phyloP scores from a whole-genome alignment of 1,140 invertebrate species.

The Ceratina australensis region DNA sequence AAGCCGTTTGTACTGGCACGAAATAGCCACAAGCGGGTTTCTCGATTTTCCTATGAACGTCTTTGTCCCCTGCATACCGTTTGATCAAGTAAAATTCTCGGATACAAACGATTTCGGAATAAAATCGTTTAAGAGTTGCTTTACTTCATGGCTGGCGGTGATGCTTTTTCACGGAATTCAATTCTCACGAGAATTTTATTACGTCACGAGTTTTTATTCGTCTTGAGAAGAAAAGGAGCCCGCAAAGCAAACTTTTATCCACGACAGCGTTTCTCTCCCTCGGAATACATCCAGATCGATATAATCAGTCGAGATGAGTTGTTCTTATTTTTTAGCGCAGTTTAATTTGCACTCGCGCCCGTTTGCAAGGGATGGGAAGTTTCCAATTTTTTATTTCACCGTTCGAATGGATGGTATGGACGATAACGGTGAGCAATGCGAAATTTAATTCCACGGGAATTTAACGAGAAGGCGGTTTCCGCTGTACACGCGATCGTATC shows the following conservation, averaged over 20 bases:
- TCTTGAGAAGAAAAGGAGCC: not conserved
- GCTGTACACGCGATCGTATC: not conserved
- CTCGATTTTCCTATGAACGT: too few relatives aligned
- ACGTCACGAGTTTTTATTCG: not conserved
- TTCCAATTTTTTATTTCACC: constrained; percentile 12
- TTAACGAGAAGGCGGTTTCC: not conserved
- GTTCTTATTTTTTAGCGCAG: constrained; percentile 13
- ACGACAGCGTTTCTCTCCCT: not conserved
- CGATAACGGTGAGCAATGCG: not conserved
- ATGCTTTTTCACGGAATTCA: constrained; percentile 17
- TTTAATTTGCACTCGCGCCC: constrained; percentile 31
- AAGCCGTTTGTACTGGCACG: too few relatives aligned
- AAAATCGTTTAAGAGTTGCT: too few relatives aligned
- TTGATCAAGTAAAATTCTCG: too few relatives aligned
- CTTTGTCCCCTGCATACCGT: too few relatives aligned
- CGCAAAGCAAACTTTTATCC: constrained; percentile 7
- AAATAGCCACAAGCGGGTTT: too few relatives aligned
- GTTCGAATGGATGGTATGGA: not conserved
- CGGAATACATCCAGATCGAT: not conserved
- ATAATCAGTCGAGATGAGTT: constrained; percentile 1
- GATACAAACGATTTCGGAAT: not conserved
- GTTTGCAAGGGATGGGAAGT: constrained; percentile 5
- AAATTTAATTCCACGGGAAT: not conserved
- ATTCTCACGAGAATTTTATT: not conserved
- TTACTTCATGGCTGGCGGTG: not conserved